Evolutionary conservation across 2,888 invertebrate genomes (phyloP).

Genomic region (Sturmia bella): DNA sequence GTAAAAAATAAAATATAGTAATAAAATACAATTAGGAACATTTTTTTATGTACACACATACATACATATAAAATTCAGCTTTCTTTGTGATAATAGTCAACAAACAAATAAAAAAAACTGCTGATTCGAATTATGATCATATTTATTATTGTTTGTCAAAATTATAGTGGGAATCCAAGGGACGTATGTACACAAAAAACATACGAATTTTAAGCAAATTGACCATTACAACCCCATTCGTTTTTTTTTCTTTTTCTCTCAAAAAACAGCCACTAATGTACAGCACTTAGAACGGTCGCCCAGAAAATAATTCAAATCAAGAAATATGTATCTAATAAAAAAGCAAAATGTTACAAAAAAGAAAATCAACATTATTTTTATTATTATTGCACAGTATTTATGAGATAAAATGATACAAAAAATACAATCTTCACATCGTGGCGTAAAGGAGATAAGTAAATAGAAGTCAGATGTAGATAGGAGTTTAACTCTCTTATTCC

Average conservation of each 20-base stretch:
- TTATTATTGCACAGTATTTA: conserved; percentile 65
- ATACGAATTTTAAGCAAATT: conserved; percentile 61
- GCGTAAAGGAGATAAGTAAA: conserved; percentile 1
- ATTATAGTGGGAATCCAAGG: conserved; percentile 21
- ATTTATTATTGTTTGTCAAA: conserved; percentile 55
- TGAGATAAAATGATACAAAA: conserved; percentile 60
- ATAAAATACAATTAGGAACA: too few species aligned
- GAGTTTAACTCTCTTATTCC: conserved; percentile 32
- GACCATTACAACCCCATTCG: conserved; percentile 23
- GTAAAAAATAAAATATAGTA: too few species aligned
- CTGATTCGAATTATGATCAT: conserved; percentile 61
- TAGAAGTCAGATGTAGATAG: conserved; percentile 36
- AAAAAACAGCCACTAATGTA: conserved; percentile 18
- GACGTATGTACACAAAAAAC: conserved; percentile 23
- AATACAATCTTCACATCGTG: conserved; percentile 14
- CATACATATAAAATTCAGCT: background rate
- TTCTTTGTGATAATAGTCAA: background rate
- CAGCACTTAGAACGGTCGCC: conserved; percentile 1
- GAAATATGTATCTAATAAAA: conserved; percentile 39
- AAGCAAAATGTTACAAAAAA: conserved; percentile 41
- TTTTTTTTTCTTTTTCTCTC: background rate
- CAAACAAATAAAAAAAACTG: conserved; percentile 48
- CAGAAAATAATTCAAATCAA: conserved; percentile 38
- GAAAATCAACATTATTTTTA: conserved; percentile 67
- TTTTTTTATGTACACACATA: background rate